Percentiles rank a stretch among this genome's conserved stretches.
Conservation (phyloP, 2,888 invertebrate genomes). For the Folsomia manolachei region DNA sequence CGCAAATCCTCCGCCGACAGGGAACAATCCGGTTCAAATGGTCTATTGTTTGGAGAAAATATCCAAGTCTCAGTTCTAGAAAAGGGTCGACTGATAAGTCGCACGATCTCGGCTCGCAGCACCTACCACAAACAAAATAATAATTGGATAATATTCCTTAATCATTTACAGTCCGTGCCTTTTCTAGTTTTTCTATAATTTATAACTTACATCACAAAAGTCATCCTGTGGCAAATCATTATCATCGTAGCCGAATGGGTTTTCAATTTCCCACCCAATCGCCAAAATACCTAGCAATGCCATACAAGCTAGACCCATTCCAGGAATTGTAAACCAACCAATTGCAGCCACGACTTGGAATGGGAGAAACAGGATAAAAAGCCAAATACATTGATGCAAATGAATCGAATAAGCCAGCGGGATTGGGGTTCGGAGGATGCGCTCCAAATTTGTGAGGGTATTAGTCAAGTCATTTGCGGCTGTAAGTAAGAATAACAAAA, state of each 20-base stretch:
- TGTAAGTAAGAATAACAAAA: neutral
- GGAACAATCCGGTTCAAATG: too few relatives aligned
- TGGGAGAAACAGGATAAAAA: conserved; percentile 26
- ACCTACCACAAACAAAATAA: too few relatives aligned
- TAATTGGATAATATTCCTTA: too few relatives aligned
- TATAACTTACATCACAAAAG: conserved; percentile 23
- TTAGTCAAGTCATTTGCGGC: conserved; percentile 21
- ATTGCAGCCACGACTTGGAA: conserved; percentile 23
- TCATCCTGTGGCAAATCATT: conserved; percentile 31
- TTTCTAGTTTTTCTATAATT: too few relatives aligned
- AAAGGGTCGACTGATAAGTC: too few relatives aligned
- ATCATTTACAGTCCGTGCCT: too few relatives aligned
- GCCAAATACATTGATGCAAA: conserved; percentile 32
- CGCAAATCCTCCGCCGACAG: too few relatives aligned
- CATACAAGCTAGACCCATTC: conserved; percentile 22
- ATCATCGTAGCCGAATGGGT: conserved; percentile 35
- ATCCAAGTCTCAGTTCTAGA: too few relatives aligned
- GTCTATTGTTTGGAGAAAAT: too few relatives aligned
- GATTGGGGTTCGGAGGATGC: conserved; percentile 36
- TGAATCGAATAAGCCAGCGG: conserved; percentile 35
- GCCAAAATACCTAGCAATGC: conserved; percentile 27
- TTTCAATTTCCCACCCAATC: conserved; percentile 34
- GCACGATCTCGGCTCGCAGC: too few relatives aligned
- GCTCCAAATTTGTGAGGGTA: conserved; percentile 28
- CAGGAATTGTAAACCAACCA: conserved; percentile 29